Evolutionary conservation across 1,140 invertebrate genomes (phyloP), one percentile per base, ranked within the genome.

Genomic region (Elysia chlorotica): DNA sequence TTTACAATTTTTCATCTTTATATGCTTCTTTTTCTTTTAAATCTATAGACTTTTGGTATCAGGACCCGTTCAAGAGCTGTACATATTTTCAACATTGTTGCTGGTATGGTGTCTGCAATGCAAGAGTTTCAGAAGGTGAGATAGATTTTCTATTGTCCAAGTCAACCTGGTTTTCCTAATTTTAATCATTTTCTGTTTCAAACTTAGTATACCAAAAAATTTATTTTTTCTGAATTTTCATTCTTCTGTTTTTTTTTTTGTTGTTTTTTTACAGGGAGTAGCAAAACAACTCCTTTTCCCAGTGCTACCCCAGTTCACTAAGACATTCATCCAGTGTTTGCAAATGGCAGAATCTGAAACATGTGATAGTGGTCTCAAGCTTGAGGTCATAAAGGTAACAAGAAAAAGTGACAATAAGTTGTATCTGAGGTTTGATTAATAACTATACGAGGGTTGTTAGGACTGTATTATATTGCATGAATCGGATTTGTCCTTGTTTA

Each of bases 311-410:
- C 91, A 91, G 79, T 94, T 94, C 81, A 92, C 91, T 79, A 90
- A 92, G 78, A 92, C 92, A 68, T 91, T 94, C 71, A 88, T 93
- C 21, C 85, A 91, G 65, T 90, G 89, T 73, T 84, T 94, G 19
- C 86, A 89, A 73, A 88, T 90, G 38, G 90, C 90, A 54, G 89
- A 92, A 83, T 90, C 90, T 1, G 80, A 86, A 28, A 89, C 86
- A 0, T 91, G 89, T 61, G 92, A 93, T 79, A 91, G 90, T 81
- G 90, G 92, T 19, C 83, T 94, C 5, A 93, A 93, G 78, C 92
- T 91, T 30, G 92, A 93, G 81, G 90, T 93, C 37, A 87, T 93
- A 0, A 93, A 89, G 90, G 92, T 89, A 85, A 63, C n/a, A n/a
- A n/a, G n/a, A n/a, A n/a, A n/a, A n/a, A n/a, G n/a, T n/a, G n/a